These are phyloP conservation scores for Beaufortia kweichowensis DNA, from an alignment of 2,113 vertebrate genomes.

Conservation along the genomic window DNA sequence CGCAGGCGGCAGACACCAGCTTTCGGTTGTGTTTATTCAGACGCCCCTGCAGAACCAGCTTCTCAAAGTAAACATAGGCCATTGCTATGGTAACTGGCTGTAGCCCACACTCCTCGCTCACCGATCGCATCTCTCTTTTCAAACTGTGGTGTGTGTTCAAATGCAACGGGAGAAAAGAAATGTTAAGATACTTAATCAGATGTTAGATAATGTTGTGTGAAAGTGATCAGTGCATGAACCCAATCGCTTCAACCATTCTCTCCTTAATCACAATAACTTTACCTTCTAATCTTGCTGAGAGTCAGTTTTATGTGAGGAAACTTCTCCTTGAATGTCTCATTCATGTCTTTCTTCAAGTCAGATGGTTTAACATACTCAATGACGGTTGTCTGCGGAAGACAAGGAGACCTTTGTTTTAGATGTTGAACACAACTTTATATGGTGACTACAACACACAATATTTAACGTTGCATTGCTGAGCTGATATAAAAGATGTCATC, in stretches of 20 bases:
- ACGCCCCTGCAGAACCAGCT: slow-evolving; percentile 92
- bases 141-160: slow-evolving; percentile 70
- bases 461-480: neutral
- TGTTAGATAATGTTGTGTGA: too few species aligned
- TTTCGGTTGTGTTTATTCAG: slow-evolving; percentile 99
- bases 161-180: neutral
- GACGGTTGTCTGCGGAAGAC: slow-evolving; percentile 85
- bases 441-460: neutral
- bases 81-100: slow-evolving; percentile 93
- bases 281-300: slow-evolving; percentile 97
- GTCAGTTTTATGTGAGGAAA: slow-evolving; percentile 95
- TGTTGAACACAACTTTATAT: neutral
- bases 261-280: slow-evolving; percentile 39
- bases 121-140: slow-evolving; percentile 92
- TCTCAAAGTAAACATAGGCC: slow-evolving; percentile 99
- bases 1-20: slow-evolving; percentile 89
- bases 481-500: neutral
- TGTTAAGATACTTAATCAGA: too few species aligned
- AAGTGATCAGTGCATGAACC: too few species aligned
- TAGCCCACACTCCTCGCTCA: slow-evolving; percentile 88
- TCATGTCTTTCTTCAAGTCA: slow-evolving; percentile 98
- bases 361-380: slow-evolving; percentile 97
- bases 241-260: too few species aligned
- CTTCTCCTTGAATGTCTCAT: slow-evolving; percentile 94
- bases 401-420: slow-evolving; percentile 18